Percentiles rank a stretch among this genome's conserved stretches.
Evolutionary conservation across 1,140 invertebrate species (phyloP).

Genomic region (Microplitis mediator): DNA sequence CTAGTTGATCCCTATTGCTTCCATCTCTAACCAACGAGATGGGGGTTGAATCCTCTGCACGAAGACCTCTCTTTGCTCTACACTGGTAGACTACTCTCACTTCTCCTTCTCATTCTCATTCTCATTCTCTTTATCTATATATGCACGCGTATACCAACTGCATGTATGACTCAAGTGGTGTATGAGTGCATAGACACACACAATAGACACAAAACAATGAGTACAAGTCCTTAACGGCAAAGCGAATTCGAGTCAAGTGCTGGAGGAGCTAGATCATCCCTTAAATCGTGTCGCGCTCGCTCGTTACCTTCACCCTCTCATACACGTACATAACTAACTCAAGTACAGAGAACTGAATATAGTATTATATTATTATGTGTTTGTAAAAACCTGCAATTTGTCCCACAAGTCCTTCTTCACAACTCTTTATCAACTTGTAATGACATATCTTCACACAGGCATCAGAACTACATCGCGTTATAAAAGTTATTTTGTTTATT

Average conservation of each 20-base stretch:
- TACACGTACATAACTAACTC: background rate
- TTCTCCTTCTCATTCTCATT: constrained; percentile 14
- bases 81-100: constrained; percentile 31
- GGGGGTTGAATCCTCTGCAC: constrained; percentile 30
- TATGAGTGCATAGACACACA: background rate
- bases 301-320: constrained; percentile 12
- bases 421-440: no score
- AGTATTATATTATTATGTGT: background rate
- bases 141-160: constrained; percentile 9
- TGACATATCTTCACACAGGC: no score
- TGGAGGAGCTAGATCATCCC: constrained; percentile 40
- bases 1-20: constrained; percentile 66
- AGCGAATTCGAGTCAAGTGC: constrained; percentile 42
- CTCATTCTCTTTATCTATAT: constrained; percentile 7
- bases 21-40: constrained; percentile 59
- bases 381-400: background rate
- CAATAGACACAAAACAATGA: background rate
- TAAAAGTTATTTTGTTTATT: no score
- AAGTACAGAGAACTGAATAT: background rate
- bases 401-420: background rate
- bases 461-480: no score
- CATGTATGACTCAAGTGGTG: background rate
- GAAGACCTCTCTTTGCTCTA: constrained; percentile 48
- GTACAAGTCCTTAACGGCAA: constrained; percentile 40
- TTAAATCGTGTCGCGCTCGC: constrained; percentile 34